Conservation (phyloP, 2,797 vertebrate species). For the Alauda arvensis region DNA sequence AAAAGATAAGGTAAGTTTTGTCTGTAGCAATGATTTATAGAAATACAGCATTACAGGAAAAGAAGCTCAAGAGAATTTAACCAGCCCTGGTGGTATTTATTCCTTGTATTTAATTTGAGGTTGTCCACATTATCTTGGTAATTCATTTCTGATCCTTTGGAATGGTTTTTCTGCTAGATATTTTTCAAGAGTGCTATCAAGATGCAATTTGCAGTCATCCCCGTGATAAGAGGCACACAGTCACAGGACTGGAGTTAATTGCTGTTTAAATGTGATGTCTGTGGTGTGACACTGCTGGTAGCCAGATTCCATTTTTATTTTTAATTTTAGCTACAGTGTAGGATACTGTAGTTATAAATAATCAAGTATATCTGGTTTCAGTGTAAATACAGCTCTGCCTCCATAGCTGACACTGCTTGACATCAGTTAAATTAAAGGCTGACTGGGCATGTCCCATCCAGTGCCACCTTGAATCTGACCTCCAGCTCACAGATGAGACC, state of each 20-base stretch:
- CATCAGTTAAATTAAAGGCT: slow-evolving; percentile 31
- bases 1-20: background rate
- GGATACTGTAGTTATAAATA: slow-evolving; percentile 18
- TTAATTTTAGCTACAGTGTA: slow-evolving; percentile 5
- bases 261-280: slow-evolving; percentile 16
- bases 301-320: slow-evolving; percentile 22
- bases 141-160: slow-evolving; percentile 38
- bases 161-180: background rate
- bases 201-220: background rate
- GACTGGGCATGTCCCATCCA: background rate
- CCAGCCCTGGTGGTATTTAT: slow-evolving; percentile 23
- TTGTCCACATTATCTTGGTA: slow-evolving; percentile 30
- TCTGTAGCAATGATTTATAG: background rate
- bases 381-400: slow-evolving; percentile 7
- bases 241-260: slow-evolving; percentile 23
- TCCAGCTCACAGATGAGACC: slow-evolving; percentile 10
- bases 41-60: background rate
- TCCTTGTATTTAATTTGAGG: slow-evolving; percentile 21
- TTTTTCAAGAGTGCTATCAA: background rate
- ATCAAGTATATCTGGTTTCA: background rate
- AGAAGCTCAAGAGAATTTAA: background rate
- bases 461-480: slow-evolving; percentile 25
- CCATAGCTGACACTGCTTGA: slow-evolving; percentile 23
- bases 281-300: slow-evolving; percentile 14
- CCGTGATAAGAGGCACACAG: background rate